A percentile compares a stretch with the other conserved stretches of the same genome.
Evolutionary conservation across 2,888 invertebrate species (phyloP).

Genomic region (Minunthozetes semirufus): DNA sequence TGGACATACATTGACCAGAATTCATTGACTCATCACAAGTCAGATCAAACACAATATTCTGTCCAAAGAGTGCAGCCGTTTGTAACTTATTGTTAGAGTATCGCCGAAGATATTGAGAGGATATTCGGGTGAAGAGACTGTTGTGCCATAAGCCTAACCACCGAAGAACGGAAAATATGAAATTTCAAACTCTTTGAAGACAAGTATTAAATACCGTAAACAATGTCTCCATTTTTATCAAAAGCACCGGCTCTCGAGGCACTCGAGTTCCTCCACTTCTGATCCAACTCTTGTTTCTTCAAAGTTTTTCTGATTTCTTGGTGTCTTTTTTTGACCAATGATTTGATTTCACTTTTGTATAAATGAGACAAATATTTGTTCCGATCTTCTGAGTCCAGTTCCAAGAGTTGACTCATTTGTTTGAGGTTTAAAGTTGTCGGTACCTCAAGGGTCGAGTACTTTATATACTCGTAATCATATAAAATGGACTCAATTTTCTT

Average conservation of each 20-base stretch:
- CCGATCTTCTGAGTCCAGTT: not conserved
- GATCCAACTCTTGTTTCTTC: not conserved
- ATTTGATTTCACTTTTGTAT: not conserved
- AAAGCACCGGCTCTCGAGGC: not conserved
- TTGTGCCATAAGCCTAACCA: conserved; percentile 24
- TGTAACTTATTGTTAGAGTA: not conserved
- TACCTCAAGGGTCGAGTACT: conserved; percentile 5
- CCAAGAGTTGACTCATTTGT: not conserved
- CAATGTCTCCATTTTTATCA: conserved; percentile 4
- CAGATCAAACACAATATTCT: conserved; percentile 8
- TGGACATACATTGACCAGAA: not conserved
- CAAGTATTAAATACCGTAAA: not conserved
- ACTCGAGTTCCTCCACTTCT: not conserved
- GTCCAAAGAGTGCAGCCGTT: not conserved
- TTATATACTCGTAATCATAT: not conserved
- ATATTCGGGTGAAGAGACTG: conserved; percentile 19
- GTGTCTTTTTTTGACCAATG: not conserved
- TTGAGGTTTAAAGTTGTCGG: not conserved
- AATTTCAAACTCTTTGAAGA: not conserved
- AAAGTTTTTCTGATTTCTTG: not conserved
- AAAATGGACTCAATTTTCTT: not conserved
- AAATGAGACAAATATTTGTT: not conserved
- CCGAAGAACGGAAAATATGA: not conserved
- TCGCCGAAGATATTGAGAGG: not conserved
- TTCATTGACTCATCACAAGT: not conserved